Evolutionary conservation across 2,113 vertebrate genomes (phyloP), one percentile per base, ranked within the genome.

Genomic region (Brienomyrus longianalis): DNA sequence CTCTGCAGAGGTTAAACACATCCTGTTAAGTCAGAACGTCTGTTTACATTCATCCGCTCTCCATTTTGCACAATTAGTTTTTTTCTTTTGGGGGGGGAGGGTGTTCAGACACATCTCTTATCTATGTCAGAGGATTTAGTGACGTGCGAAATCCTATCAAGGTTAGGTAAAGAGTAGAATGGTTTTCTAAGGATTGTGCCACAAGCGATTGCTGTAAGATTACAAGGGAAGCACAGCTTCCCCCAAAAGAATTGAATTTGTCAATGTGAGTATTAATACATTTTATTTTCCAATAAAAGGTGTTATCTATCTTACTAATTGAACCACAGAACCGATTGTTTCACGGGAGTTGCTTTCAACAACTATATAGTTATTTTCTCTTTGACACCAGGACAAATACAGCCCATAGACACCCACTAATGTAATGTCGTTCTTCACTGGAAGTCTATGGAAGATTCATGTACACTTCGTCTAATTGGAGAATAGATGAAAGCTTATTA

Each of bases 41-140:
- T 97, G 96, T 94, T 96, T 96, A 94, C 95, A 95, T 94, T 94
- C 94, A 93, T 94, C 95, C 94, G 92, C 89, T 92, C 51, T 90
- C 90, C 43, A 90, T 91, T 91, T 88, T 89, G 74, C 84, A 77
- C 88, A 87, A 86, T 87, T 91, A 43, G 91, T 19, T 0, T 48
- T 43, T 84, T 77, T 77, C 39, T 13, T 74, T 13, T n/a, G n/a
- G n/a, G 2, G 62, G 62, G 19, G 54, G 54, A 19, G 0, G 51
- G 1, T 0, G 54, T 59, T 74, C 21, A 4, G 3, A 77, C 70
- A 39, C 31, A 77, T 77, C 70, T 43, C 19, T 50, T 27, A 85
- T 85, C 45, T 50, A 45, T 50, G 39, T n/a, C 47, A 50, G 15
- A 85, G 45, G 47, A 80, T 80, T 80, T 80, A 80, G 74, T 39